Evolutionary conservation across 2,888 invertebrate species (phyloP).

Genomic region (Lasioglossum villosulum): DNA sequence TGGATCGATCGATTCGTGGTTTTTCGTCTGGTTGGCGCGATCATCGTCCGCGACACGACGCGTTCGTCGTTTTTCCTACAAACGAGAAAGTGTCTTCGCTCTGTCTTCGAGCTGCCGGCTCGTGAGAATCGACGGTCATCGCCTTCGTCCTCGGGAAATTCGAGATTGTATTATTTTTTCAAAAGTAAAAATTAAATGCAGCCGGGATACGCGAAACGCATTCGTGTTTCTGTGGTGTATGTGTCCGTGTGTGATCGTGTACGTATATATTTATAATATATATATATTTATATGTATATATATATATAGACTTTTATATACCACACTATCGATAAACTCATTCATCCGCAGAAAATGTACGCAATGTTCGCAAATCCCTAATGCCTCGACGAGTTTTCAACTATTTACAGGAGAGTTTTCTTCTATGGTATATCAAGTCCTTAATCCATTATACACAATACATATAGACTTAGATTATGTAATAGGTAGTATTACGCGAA

Average conservation of each 20-base stretch:
- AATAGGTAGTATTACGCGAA: constrained; percentile 71
- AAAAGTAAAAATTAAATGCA: constrained; percentile 76
- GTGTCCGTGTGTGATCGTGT: constrained; percentile 5
- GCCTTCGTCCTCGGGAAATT: constrained; percentile 28
- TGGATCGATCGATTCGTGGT: background rate
- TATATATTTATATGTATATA: constrained; percentile 32
- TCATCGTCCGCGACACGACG: constrained; percentile 33
- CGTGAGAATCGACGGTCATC: constrained; percentile 43
- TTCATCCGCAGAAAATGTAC: constrained; percentile 73
- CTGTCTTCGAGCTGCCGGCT: constrained; percentile 41
- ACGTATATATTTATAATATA: constrained; percentile 37
- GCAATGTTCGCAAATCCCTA: constrained; percentile 81
- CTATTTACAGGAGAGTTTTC: constrained; percentile 83
- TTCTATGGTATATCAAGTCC: constrained; percentile 82
- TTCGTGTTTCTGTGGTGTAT: constrained; percentile 7
- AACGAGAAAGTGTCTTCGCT: constrained; percentile 61
- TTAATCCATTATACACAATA: constrained; percentile 84
- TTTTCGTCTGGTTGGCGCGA: constrained; percentile 26
- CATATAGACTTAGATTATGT: constrained; percentile 82
- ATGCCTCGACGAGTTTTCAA: constrained; percentile 79
- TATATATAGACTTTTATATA: constrained; percentile 38
- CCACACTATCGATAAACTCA: constrained; percentile 64
- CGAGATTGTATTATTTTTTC: constrained; percentile 31
- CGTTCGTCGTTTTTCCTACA: constrained; percentile 46
- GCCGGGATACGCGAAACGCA: constrained; percentile 69